phyloP scores from a whole-genome alignment of 2,888 invertebrate genomes.

The Eilema griseolum region DNA sequence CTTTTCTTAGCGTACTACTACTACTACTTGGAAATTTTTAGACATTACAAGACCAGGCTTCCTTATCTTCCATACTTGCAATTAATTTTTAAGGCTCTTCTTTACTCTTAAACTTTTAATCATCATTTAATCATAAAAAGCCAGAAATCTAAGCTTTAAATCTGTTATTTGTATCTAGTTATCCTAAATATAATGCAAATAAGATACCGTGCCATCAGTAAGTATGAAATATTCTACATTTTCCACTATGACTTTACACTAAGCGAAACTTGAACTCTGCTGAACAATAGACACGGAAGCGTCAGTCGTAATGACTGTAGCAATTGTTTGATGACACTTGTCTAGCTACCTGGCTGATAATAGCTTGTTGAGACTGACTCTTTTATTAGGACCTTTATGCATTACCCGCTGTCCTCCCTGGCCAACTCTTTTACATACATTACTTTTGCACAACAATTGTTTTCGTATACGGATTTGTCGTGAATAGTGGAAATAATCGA shows the following conservation, averaged over 20 bases:
- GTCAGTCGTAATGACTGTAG: conserved; percentile 57
- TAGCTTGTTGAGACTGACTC: conserved; percentile 53
- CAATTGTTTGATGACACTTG: conserved; percentile 71
- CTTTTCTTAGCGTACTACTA: not conserved
- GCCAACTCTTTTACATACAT: not conserved
- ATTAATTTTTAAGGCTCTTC: too few relatives aligned
- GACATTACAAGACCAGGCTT: not conserved
- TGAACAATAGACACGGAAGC: conserved; percentile 70
- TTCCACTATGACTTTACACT: conserved; percentile 43
- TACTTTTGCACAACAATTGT: too few relatives aligned
- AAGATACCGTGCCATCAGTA: not conserved
- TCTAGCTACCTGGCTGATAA: conserved; percentile 64
- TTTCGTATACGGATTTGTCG: too few relatives aligned
- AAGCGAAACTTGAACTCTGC: conserved; percentile 55
- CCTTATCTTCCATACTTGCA: not conserved
- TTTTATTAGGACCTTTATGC: conserved; percentile 48
- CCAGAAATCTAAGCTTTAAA: too few relatives aligned
- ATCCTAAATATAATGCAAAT: not conserved
- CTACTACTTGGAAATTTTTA: not conserved
- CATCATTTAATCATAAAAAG: too few relatives aligned
- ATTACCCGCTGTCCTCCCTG: not conserved
- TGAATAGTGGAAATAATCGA: not conserved
- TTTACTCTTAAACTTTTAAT: too few relatives aligned
- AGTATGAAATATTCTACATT: conserved; percentile 16
- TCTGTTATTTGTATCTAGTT: not conserved